Percentiles rank a stretch among this genome's conserved stretches.
Evolutionary conservation across 2,113 vertebrate genomes (phyloP).

Genomic region (Jaculus jaculus): DNA sequence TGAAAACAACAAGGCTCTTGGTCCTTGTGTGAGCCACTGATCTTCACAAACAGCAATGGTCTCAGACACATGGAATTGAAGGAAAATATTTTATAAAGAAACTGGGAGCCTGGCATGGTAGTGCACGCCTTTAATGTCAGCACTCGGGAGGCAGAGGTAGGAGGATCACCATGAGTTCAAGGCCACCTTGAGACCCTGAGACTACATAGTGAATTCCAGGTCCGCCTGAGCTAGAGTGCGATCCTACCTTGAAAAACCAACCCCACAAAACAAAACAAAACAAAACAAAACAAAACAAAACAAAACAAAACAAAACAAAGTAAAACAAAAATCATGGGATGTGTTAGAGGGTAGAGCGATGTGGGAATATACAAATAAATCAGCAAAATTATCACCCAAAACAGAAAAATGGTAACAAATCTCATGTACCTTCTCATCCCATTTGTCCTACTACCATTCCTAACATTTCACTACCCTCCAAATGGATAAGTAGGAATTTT

Average conservation of each 20-base stretch:
- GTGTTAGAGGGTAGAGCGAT: not conserved
- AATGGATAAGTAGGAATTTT: not conserved
- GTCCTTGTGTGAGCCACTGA: not conserved
- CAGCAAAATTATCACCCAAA: not conserved
- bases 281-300: too few relatives aligned
- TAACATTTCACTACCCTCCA: slow-evolving; percentile 13
- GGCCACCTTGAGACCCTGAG: too few relatives aligned
- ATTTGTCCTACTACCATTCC: not conserved
- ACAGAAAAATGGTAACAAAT: not conserved
- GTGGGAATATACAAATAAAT: not conserved
- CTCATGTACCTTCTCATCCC: not conserved
- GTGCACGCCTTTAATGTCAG: too few relatives aligned
- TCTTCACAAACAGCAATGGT: not conserved
- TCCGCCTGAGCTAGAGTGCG: too few relatives aligned
- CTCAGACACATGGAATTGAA: not conserved
- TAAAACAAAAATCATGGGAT: too few relatives aligned
- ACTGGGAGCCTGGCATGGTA: not conserved
- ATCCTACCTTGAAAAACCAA: too few relatives aligned
- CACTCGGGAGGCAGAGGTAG: too few relatives aligned
- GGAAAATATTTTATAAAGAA: not conserved
- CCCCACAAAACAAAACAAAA: too few relatives aligned
- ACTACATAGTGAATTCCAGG: too few relatives aligned
- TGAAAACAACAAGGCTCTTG: not conserved
- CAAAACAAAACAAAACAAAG: too few relatives aligned
- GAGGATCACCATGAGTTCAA: too few relatives aligned